Conservation (phyloP, 2,888 invertebrate species). For the Eupithecia exiguata region DNA sequence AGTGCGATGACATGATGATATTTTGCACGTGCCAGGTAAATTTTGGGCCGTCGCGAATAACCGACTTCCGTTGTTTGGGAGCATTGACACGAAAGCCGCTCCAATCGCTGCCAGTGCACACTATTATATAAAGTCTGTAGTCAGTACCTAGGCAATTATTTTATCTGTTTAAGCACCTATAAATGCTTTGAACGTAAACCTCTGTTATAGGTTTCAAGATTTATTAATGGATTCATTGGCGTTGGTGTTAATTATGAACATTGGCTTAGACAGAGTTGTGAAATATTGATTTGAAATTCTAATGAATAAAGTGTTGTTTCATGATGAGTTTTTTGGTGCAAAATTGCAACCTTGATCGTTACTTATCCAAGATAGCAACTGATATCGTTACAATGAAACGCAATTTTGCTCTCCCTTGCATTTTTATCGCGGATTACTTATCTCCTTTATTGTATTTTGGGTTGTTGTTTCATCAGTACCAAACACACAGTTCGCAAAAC, state of each 20-base stretch:
- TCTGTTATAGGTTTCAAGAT: slow-evolving; percentile 44
- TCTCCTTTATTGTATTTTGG: slow-evolving; percentile 38
- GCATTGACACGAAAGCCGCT: slow-evolving; percentile 55
- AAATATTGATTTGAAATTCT: slow-evolving; percentile 14
- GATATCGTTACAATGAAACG: slow-evolving; percentile 41
- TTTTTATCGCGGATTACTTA: slow-evolving; percentile 40
- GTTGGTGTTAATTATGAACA: slow-evolving; percentile 19
- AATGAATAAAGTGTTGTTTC: not conserved
- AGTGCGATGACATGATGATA: slow-evolving; percentile 34
- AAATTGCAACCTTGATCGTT: slow-evolving; percentile 26
- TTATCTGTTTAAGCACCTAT: slow-evolving; percentile 59
- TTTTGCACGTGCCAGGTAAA: slow-evolving; percentile 41
- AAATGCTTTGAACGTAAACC: slow-evolving; percentile 41
- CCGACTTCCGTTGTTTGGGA: slow-evolving; percentile 51
- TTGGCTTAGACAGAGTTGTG: slow-evolving; percentile 12
- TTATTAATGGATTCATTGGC: slow-evolving; percentile 30
- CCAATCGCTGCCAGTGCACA: slow-evolving; percentile 33
- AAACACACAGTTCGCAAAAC: slow-evolving; percentile 21
- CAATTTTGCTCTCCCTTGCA: slow-evolving; percentile 42
- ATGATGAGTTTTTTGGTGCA: not conserved
- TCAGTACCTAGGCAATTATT: slow-evolving; percentile 49
- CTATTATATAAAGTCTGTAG: slow-evolving; percentile 28
- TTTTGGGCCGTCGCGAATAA: slow-evolving; percentile 49
- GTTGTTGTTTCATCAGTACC: slow-evolving; percentile 38
- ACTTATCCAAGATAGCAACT: slow-evolving; percentile 37